These are phyloP conservation scores for Caradrina clavipalpis DNA, from an alignment of 2,888 invertebrate species.

Conservation along the genomic window DNA sequence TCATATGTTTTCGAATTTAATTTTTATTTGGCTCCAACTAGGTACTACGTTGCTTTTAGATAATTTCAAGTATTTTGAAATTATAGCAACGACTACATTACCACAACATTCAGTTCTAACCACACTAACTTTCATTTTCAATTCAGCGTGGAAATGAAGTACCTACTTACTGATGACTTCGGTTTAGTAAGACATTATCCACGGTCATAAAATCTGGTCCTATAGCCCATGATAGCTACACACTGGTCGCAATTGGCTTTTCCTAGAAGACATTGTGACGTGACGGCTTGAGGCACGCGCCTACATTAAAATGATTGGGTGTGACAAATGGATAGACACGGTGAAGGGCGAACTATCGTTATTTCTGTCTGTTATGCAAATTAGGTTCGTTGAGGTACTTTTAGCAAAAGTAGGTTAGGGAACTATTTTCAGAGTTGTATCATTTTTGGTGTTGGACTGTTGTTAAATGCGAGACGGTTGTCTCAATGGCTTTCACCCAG, in stretches of 20 bases:
- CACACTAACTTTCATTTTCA: slow-evolving; percentile 30
- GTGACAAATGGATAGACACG: slow-evolving; percentile 57
- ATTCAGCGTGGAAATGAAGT: slow-evolving; percentile 54
- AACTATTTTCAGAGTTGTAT: not conserved
- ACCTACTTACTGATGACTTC: slow-evolving; percentile 40
- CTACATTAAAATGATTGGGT: slow-evolving; percentile 58
- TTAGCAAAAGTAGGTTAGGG: not conserved
- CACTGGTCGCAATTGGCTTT: slow-evolving; percentile 37
- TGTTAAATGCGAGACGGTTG: not conserved
- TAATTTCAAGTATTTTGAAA: not conserved
- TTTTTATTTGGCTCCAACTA: not conserved
- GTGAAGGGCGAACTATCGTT: slow-evolving; percentile 44
- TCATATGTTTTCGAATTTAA: not conserved
- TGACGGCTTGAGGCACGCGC: slow-evolving; percentile 46
- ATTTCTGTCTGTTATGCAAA: slow-evolving; percentile 32
- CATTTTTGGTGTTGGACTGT: not conserved
- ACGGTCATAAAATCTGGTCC: slow-evolving; percentile 42
- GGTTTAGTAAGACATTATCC: slow-evolving; percentile 57
- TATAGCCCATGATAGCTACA: slow-evolving; percentile 39
- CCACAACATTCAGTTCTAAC: slow-evolving; percentile 4
- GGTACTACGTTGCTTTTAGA: not conserved
- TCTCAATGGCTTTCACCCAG: not conserved
- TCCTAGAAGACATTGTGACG: slow-evolving; percentile 55
- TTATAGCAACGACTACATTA: not conserved
- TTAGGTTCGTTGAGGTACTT: not conserved